Evolutionary conservation across 2,113 vertebrate species (phyloP).

Genomic region (Neofelis nebulosa): DNA sequence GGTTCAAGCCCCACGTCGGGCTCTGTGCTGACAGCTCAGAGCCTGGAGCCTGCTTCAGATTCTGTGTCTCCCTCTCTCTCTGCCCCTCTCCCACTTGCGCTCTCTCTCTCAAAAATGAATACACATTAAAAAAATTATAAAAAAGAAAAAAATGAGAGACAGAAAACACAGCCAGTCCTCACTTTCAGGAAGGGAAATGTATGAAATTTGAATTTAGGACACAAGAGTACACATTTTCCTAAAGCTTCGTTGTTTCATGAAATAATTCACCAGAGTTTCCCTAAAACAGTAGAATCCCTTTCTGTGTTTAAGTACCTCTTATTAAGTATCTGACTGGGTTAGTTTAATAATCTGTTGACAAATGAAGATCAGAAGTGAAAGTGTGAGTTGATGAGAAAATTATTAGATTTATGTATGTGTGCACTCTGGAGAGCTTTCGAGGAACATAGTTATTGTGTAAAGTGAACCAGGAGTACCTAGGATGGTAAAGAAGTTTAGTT

Average conservation of each 20-base stretch:
- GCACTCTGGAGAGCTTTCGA: background rate
- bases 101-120: no score
- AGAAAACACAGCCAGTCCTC: background rate
- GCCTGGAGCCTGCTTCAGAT: no score
- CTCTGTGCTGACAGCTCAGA: no score
- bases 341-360: conserved; percentile 32
- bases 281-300: background rate
- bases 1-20: no score
- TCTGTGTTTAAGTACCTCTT: background rate
- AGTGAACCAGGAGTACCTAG: background rate
- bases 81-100: no score
- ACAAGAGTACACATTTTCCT: background rate
- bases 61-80: no score
- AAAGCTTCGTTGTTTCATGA: background rate
- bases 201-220: background rate
- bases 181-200: conserved; percentile 10
- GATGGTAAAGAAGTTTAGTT: background rate
- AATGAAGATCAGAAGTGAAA: conserved; percentile 40
- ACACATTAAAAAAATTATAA: no score
- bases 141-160: background rate
- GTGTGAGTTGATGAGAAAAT: conserved; percentile 16
- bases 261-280: background rate
- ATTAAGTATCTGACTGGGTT: background rate
- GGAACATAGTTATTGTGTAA: background rate
- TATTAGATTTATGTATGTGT: background rate